These are phyloP conservation scores for Mesorhabditis spiculigera DNA, from an alignment of 2,888 invertebrate species.

Conservation along the genomic window DNA sequence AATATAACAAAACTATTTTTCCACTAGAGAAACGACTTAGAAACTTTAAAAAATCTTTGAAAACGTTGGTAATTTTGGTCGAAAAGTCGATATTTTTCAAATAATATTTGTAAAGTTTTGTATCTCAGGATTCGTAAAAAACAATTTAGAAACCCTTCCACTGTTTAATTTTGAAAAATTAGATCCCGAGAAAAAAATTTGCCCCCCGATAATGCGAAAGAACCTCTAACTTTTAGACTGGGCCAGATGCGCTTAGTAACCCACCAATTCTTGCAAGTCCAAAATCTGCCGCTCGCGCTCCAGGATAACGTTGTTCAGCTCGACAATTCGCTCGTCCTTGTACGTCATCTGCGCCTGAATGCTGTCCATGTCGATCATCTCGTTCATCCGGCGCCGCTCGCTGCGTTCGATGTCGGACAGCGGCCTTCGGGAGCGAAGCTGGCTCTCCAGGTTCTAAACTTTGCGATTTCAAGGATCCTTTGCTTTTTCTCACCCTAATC, in stretches of 20 bases:
- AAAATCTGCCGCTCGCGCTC: constrained; percentile 75
- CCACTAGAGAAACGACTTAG: no score
- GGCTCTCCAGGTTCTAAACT: constrained; percentile 1
- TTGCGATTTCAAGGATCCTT: not conserved
- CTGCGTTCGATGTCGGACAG: constrained; percentile 62
- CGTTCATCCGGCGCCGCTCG: constrained; percentile 89
- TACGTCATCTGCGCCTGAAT: not conserved
- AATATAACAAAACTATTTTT: no score
- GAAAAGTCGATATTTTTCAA: no score
- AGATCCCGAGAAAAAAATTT: not conserved
- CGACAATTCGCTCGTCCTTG: constrained; percentile 67
- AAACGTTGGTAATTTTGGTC: no score
- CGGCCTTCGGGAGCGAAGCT: not conserved
- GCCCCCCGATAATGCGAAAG: no score
- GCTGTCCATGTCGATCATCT: constrained; percentile 63
- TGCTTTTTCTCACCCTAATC: not conserved
- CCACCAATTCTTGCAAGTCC: constrained; percentile 70
- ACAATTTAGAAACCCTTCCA: no score
- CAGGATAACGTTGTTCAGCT: constrained; percentile 71
- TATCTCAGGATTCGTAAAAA: no score
- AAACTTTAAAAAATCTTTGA: no score
- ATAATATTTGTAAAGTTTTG: no score
- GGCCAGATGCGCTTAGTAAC: not conserved
- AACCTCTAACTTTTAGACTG: not conserved
- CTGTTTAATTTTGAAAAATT: not conserved